Conservation (phyloP, 2,797 vertebrate species). For the Clarias fuscus region DNA sequence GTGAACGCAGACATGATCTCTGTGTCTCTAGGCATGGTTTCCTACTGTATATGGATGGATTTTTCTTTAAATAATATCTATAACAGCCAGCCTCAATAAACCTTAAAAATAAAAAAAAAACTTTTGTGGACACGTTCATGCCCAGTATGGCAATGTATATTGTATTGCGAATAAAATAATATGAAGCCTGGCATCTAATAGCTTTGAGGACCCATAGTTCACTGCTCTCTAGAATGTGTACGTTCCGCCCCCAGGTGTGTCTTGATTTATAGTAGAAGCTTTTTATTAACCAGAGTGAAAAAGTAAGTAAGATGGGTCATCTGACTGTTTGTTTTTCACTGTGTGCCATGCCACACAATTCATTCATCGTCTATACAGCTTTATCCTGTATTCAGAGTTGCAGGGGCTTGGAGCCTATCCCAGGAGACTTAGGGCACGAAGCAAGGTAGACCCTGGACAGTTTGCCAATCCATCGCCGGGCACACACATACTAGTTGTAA, state of each 20-base stretch:
- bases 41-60: no score
- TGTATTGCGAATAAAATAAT: no score
- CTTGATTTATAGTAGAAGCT: not conserved
- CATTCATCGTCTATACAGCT: no score
- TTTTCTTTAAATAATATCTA: not conserved
- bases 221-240: not conserved
- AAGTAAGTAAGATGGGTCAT: not conserved
- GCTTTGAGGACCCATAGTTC: not conserved
- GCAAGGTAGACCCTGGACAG: no score
- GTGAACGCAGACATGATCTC: slow-evolving; percentile 19
- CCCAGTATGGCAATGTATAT: no score
- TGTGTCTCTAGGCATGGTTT: not conserved
- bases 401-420: no score
- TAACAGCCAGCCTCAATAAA: not conserved
- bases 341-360: not conserved
- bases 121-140: no score
- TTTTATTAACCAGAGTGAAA: not conserved
- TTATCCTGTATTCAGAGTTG: no score
- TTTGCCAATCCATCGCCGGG: no score
- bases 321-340: not conserved
- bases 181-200: no score
- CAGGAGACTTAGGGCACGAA: no score
- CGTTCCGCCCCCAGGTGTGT: not conserved
- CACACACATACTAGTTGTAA: no score
- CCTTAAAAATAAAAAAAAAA: not conserved